Base-by-base conservation (phyloP, 2,888 invertebrate species). In the Trissolcus brochymenae region DNA sequence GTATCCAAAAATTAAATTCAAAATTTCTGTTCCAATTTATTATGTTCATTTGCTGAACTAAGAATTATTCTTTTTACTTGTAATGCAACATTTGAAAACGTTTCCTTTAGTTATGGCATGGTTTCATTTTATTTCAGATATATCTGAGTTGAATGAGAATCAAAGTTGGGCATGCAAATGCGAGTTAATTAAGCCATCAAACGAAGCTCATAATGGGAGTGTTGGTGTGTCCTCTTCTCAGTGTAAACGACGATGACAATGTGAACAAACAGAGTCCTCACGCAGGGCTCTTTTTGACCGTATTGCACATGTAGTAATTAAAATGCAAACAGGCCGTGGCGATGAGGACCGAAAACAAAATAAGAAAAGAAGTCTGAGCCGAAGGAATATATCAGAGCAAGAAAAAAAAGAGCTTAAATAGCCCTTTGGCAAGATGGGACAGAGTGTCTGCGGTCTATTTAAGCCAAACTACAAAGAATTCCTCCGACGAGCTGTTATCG, bases 381-480 rank as follows among this genome's bases (percentile, higher is more conserved):
- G 25, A 6, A 16, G 21, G 6, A 25, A 51, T 43, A 51, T 16
- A 40, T 40, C 21, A 21, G 19, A 19, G 35, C 0, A 6, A 43
- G 9, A 6, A 57, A 65, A 59, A 72, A 59, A 59, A 72, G 54
- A 51, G 1, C 9, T n/a, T 16, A 46, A 21, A 14, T 11, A 19
- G 17, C 56, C 49, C 50, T 57, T 67, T 66, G 60, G 55, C n/a
- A 51, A 56, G 41, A 61, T 60, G 76, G 72, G 77, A 73, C 72
- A 61, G 71, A 67, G 71, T 72, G 72, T 76, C 72, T 76, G 76
- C 71, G 66, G 72, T 76, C 76, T 72, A 68, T 77, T 77, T 72
- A 72, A 72, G 60, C 72, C 35, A 6, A 56, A 59, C 67, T 77
- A 67, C 72, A 77, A 77, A 72, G 77, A 67, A 72, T 77, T 59